Base-by-base conservation (phyloP, 2,797 vertebrate genomes). In the Gymnothorax javanicus region DNA sequence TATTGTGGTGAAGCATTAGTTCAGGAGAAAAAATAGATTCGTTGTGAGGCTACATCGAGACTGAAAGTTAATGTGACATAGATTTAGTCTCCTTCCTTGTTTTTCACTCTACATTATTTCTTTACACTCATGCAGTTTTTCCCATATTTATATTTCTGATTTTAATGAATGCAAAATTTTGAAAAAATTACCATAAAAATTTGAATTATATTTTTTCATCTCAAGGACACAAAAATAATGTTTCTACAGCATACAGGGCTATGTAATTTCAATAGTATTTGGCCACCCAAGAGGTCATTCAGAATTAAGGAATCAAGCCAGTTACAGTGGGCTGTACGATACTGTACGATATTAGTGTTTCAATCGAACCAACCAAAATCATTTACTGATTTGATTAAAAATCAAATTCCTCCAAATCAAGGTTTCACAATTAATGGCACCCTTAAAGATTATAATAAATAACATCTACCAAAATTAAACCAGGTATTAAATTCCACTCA, bases 1-100 rank as follows among this genome's bases (percentile, higher is more conserved):
- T 84, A 67, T 67, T 84, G 83, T 83, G 82, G 82, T 83, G n/a
- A 83, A 83, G 43, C 13, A 59, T 58, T 83, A 83, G 59, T 83
- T 60, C n/a, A 69, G 64, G 54, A 43, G 1, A 15, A 13, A n/a
- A 50, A 58, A 50, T 11, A 58, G 83, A 20, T 17, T 84, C 58
- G 50, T n/a, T 84, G 25, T 50, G 58, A 58, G 81, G 52, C 83
- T 64, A 12, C 58, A 84, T 13, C 52, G 59, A 58, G 81, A 67
- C 83, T 64, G n/a, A 15, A 67, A 67, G 12, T 67, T 60, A 84
- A 64, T 43, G 62, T 54, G 62, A 17, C 60, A 64, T 67, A 58
- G 83, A 58, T n/a, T 84, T 58, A n/a, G n/a, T 59, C 82, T 33
- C 5, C 20, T 60, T 59, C 33, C 56, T 23, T 83, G 82, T 83